Base-by-base conservation (phyloP, 2,888 invertebrate genomes). In the Ornithoptera alexandrae region DNA sequence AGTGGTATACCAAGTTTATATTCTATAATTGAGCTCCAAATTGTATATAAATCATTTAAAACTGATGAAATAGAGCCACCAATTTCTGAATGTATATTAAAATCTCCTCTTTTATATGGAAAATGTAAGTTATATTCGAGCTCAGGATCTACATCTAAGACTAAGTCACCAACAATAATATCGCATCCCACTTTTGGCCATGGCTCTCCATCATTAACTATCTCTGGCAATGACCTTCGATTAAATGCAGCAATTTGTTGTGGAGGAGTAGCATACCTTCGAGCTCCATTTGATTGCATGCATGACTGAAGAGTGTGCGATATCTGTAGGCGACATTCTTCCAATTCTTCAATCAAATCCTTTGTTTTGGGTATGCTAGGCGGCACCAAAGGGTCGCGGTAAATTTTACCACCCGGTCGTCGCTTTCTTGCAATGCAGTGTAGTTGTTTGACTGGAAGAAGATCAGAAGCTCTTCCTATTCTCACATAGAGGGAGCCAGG, bases 191-290 rank as follows among this genome's bases (percentile, higher is more conserved):
- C 93, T 84, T 94, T 94, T 0, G 94, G 87, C 95, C 95, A 95
- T 0, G 94, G 94, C 57, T 93, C 93, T 2, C 93, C 93, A 6
- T 93, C 92, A 12, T 89, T 93, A 0, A 94, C 87, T 60, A 92
- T 87, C 83, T 97, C 97, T 0, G 97, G 96, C 58, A 94, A 89
- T 1, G 97, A 96, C 72, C 96, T 92, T 59, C 96, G 94, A 85
- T 98, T 98, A 78, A 97, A 97, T 0, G 97, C 96, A 0, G 97
- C 96, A 66, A 97, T 96, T 90, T 97, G 97, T 79, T 97, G 97
- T 0, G 97, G 97, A 0, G 97, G 97, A 0, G 97, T 97, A 0
- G 97, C 97, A 76, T 97, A 95, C 42, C 97, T 91, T 69, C 96
- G 88, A 0, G 96, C 94, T 1, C 97, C 97, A 78, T 97, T 96